Conservation (phyloP, 2,113 vertebrate species). For the Labeo rohita region DNA sequence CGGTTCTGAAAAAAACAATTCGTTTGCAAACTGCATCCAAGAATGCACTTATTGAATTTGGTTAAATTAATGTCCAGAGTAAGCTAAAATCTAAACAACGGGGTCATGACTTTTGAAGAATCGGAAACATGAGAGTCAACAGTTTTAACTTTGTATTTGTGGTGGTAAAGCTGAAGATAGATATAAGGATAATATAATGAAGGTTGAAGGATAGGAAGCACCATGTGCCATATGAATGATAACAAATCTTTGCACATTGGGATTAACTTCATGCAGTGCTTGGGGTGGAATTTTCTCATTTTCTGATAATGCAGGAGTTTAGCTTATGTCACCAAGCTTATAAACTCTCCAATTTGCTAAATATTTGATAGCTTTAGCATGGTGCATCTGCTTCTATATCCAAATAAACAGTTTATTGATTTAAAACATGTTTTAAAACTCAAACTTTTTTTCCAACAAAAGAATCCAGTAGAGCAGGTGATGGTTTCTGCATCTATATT, state of each 20-base stretch:
- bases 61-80: neutral
- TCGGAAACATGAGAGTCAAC: neutral
- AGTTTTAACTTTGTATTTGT: neutral
- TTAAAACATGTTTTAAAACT: neutral
- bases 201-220: neutral
- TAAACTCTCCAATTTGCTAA: conserved; percentile 1
- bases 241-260: neutral
- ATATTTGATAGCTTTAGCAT: neutral
- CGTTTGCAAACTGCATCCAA: neutral
- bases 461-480: neutral
- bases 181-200: neutral
- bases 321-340: neutral
- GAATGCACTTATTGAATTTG: neutral
- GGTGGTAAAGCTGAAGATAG: neutral
- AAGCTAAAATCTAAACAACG: neutral
- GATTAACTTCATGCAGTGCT: neutral
- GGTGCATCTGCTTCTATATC: neutral
- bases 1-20: too few species aligned
- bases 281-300: conserved; percentile 1
- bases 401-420: neutral
- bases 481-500: neutral
- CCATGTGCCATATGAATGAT: neutral
- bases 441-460: neutral
- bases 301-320: conserved; percentile 17
- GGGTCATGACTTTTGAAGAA: neutral